phyloP scores from a whole-genome alignment of 2,113 vertebrate species.

The Mobula hypostoma region DNA sequence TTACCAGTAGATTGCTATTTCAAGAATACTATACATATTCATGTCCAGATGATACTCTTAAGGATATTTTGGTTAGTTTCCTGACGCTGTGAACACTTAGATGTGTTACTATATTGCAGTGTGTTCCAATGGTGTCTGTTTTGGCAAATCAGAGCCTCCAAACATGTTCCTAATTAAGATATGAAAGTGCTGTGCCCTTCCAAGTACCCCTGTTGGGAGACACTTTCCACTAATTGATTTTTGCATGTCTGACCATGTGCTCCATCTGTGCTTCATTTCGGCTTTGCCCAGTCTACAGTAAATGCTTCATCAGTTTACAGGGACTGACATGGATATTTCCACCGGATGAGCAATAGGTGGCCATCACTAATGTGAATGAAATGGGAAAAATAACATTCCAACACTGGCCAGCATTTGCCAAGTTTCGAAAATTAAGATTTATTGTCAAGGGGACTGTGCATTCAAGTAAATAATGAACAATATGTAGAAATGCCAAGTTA shows the following conservation, averaged over 20 bases:
- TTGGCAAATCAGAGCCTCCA: neutral
- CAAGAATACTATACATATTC: neutral
- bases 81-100: neutral
- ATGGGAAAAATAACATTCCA: neutral
- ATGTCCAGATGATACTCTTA: neutral
- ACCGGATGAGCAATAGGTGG: neutral
- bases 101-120: neutral
- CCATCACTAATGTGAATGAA: neutral
- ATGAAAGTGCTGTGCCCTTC: neutral
- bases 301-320: conserved; percentile 12
- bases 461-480: neutral
- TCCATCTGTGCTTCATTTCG: neutral
- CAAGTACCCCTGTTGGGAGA: conserved; percentile 13
- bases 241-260: neutral
- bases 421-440: neutral
- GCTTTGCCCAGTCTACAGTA: neutral
- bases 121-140: neutral
- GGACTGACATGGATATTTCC: conserved; percentile 17
- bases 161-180: neutral
- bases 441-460: neutral
- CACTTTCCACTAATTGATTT: conserved; percentile 14
- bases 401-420: neutral
- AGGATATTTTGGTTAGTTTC: neutral
- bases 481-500: neutral
- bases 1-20: neutral